Conservation (phyloP, 30 jellyfish, hydroid and myxozoan genomes). For the Pseudorhiza aurosa region DNA sequence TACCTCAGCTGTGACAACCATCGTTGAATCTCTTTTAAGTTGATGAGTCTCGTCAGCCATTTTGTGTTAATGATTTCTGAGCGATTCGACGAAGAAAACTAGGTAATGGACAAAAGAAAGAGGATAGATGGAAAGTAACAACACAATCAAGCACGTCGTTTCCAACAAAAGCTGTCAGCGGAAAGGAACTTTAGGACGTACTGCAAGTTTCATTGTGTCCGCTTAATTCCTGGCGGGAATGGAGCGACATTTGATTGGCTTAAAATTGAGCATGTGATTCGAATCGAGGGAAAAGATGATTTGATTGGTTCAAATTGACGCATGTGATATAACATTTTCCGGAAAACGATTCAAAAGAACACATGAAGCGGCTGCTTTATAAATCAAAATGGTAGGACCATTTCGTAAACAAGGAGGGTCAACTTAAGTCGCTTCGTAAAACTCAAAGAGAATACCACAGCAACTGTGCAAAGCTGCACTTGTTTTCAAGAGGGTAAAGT, state of each 20-base stretch:
- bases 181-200: constrained; percentile 16
- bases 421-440: too few species aligned
- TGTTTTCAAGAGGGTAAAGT: too few species aligned
- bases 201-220: constrained; percentile 30
- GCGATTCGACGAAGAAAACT: too few species aligned
- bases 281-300: background rate
- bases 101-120: too few species aligned
- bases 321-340: constrained; percentile 60
- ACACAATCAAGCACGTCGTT: constrained; percentile 43
- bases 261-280: background rate
- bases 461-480: too few species aligned
- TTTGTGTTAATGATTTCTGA: too few species aligned
- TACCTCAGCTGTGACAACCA: constrained; percentile 85
- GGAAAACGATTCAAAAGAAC: constrained; percentile 28
- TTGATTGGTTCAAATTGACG: constrained; percentile 17
- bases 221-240: constrained; percentile 74
- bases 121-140: background rate
- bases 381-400: constrained; percentile 1
- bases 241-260: constrained; percentile 23
- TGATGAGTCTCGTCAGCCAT: constrained; percentile 63
- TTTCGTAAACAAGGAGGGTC: background rate
- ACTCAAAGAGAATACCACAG: too few species aligned
- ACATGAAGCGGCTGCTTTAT: constrained; percentile 19
- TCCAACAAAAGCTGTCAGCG: constrained; percentile 23
- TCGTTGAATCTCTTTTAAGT: constrained; percentile 77